phyloP scores from a whole-genome alignment of 2,888 invertebrate genomes.

The Glaucopsyche alexis region DNA sequence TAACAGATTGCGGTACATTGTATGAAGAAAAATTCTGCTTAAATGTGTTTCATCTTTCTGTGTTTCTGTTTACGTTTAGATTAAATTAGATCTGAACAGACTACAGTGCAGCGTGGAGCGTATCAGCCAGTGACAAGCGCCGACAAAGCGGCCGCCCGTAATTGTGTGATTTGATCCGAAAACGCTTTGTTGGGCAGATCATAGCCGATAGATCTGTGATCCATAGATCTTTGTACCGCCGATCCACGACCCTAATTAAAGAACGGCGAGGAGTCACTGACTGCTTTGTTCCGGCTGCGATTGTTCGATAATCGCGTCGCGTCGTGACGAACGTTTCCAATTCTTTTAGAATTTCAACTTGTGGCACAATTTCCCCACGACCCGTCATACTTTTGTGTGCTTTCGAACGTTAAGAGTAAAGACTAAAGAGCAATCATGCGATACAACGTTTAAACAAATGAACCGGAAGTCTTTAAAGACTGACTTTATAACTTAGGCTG shows the following conservation, averaged over 20 bases:
- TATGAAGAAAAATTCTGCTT: too few species aligned
- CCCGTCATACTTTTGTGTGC: conserved; percentile 31
- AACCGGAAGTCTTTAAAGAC: too few species aligned
- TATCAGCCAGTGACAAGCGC: conserved; percentile 61
- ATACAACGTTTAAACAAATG: too few species aligned
- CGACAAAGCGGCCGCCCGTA: conserved; percentile 74
- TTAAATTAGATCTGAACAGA: background rate
- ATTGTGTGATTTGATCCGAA: conserved; percentile 79
- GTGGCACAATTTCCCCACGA: conserved; percentile 24
- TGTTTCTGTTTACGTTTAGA: background rate
- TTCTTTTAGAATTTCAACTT: conserved; percentile 21
- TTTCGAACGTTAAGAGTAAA: background rate
- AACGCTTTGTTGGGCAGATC: conserved; percentile 72
- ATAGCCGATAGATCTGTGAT: conserved; percentile 58
- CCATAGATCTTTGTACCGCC: conserved; percentile 66
- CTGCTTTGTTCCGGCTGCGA: conserved; percentile 38
- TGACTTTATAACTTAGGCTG: too few species aligned
- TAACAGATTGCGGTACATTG: too few species aligned
- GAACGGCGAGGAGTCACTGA: conserved; percentile 50
- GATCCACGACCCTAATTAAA: conserved; percentile 60
- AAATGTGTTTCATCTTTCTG: too few species aligned
- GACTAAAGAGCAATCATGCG: background rate
- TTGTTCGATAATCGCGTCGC: conserved; percentile 43
- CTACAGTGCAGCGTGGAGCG: conserved; percentile 46
- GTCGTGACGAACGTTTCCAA: conserved; percentile 36